Conservation (phyloP, 1,140 invertebrate species). For the Muscidifurax raptorellus region DNA sequence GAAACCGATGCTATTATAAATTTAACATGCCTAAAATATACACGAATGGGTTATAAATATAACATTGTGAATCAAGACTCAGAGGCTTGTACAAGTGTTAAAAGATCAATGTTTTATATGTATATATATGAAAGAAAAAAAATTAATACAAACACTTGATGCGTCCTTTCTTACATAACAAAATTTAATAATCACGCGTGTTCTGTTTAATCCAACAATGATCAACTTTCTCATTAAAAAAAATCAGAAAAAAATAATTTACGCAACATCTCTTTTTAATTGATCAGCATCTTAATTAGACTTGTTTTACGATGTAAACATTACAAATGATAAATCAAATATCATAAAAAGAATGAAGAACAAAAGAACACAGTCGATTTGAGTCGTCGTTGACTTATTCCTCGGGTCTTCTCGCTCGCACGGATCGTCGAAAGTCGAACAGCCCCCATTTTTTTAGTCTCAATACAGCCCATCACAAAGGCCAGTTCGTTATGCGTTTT, state of each 20-base stretch:
- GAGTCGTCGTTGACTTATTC: constrained; percentile 51
- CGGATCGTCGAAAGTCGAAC: constrained; percentile 50
- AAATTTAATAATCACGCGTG: constrained; percentile 51
- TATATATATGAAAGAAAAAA: no score
- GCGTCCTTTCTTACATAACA: constrained; percentile 18
- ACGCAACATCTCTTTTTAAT: constrained; percentile 55
- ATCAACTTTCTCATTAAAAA: constrained; percentile 56
- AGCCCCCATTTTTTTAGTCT: constrained; percentile 42
- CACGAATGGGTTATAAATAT: constrained; percentile 68
- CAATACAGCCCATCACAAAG: constrained; percentile 39
- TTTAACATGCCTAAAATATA: constrained; percentile 74
- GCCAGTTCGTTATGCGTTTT: constrained; percentile 52
- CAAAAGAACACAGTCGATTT: constrained; percentile 59
- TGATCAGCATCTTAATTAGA: constrained; percentile 64
- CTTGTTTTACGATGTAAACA: constrained; percentile 64
- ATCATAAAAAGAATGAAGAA: constrained; percentile 62
- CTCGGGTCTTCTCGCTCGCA: constrained; percentile 48
- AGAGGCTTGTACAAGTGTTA: constrained; percentile 59
- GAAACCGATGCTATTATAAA: constrained; percentile 71
- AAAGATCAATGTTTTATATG: constrained; percentile 60
- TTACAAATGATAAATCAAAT: constrained; percentile 62
- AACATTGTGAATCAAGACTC: constrained; percentile 70
- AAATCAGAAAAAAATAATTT: constrained; percentile 61
- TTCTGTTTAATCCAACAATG: constrained; percentile 53
- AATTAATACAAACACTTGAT: constrained; percentile 38